Percentiles rank a stretch among this genome's conserved stretches.
Conservation (phyloP, 2,888 invertebrate genomes). For the Dynastes grantii region DNA sequence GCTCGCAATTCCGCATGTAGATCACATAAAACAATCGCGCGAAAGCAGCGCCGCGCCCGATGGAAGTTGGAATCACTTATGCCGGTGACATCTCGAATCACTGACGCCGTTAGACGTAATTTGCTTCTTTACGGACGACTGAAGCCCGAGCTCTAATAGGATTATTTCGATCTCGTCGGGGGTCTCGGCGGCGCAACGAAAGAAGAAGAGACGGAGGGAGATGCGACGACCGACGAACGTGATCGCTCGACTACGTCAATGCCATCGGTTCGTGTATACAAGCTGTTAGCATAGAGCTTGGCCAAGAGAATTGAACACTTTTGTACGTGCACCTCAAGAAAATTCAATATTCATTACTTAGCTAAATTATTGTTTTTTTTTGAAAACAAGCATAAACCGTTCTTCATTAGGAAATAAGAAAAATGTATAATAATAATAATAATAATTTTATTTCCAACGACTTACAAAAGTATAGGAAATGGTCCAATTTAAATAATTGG, state of each 20-base stretch:
- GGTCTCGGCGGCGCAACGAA: constrained; percentile 24
- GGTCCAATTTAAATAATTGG: too few species aligned
- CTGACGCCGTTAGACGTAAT: constrained; percentile 60
- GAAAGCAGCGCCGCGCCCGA: constrained; percentile 54
- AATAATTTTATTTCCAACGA: too few species aligned
- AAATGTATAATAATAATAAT: too few species aligned
- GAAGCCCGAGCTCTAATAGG: constrained; percentile 63
- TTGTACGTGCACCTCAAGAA: too few species aligned
- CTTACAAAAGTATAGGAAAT: too few species aligned
- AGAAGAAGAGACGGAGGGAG: constrained; percentile 32
- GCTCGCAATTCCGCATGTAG: constrained; percentile 51
- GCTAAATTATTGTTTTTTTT: too few species aligned
- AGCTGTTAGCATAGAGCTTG: too few species aligned
- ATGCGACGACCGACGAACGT: background rate
- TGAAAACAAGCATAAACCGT: too few species aligned
- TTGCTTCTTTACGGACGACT: constrained; percentile 64
- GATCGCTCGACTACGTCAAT: background rate
- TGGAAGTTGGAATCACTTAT: constrained; percentile 61
- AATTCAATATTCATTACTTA: too few species aligned
- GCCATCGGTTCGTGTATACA: background rate
- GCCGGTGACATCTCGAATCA: constrained; percentile 60
- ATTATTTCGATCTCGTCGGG: constrained; percentile 61
- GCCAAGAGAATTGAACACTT: too few species aligned
- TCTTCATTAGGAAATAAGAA: too few species aligned
- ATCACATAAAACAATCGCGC: constrained; percentile 57